phyloP scores from a whole-genome alignment of 2,113 vertebrate species.

The Salminus brasiliensis region DNA sequence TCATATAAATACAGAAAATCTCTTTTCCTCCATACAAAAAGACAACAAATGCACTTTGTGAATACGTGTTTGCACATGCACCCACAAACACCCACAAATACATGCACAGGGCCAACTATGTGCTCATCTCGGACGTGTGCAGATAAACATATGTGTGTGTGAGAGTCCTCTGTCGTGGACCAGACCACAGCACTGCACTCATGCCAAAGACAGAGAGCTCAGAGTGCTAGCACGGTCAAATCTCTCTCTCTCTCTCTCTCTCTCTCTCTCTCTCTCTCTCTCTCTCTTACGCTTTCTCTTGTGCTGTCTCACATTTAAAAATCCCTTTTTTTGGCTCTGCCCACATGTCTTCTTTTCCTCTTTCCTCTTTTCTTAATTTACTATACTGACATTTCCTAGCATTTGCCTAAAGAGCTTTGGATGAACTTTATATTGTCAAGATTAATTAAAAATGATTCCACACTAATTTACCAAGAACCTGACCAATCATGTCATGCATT shows the following conservation, averaged over 20 bases:
- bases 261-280: slow-evolving; percentile 5
- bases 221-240: slow-evolving; percentile 71
- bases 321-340: slow-evolving; percentile 29
- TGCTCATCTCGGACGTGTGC: slow-evolving; percentile 71
- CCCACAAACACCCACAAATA: slow-evolving; percentile 56
- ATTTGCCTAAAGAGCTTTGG: neutral
- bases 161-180: slow-evolving; percentile 63
- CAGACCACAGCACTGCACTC: slow-evolving; percentile 68
- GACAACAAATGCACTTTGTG: slow-evolving; percentile 45
- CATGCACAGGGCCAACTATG: slow-evolving; percentile 69
- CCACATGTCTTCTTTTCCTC: slow-evolving; percentile 39
- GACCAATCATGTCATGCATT: too few relatives aligned
- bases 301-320: neutral
- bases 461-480: too few relatives aligned
- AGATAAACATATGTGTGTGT: slow-evolving; percentile 73
- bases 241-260: slow-evolving; percentile 60
- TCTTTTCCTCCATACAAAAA: neutral
- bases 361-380: slow-evolving; percentile 16
- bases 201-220: slow-evolving; percentile 68
- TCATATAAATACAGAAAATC: slow-evolving; percentile 28
- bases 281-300: slow-evolving; percentile 49
- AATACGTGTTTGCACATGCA: neutral
- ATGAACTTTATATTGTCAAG: too few relatives aligned
- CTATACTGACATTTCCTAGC: neutral
- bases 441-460: too few relatives aligned